Evolutionary conservation across 1,140 invertebrate species (phyloP), one percentile per base, ranked within the genome.

Genomic region (Heliconius eleuchia): DNA sequence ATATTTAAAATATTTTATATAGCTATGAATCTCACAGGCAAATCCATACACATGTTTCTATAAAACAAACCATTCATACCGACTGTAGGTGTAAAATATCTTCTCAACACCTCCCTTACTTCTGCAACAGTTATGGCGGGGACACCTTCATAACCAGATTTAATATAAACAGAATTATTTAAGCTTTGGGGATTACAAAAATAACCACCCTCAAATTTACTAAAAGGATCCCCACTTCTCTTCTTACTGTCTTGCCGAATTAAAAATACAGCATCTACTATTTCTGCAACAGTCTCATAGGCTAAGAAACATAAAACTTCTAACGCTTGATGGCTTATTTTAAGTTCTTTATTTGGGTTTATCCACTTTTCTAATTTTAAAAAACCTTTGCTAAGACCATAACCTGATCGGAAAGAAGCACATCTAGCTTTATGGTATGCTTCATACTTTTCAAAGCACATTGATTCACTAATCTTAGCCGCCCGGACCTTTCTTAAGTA

Each of bases 211-310:
- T 94, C 90, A 83, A 95, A 93, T 83, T 95, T 95, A 78, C 91
- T 95, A 76, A 95, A 92, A 0, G 96, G 96, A 88, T 97, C 95
- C 52, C 89, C 95, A 81, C 84, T 86, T 75, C 90, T 94, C 55
- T 95, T 95, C 79, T 95, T 95, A 77, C 89, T 90, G 86, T 97
- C 96, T 84, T 96, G 95, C 80, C 96, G 94, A 3, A 97, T 95
- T 72, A 97, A 83, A 76, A 97, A 95, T 18, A 96, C 96, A 79
- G 96, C 95, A 91, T 97, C 97, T 52, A 96, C 95, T 78, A 97
- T 95, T 87, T 97, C 96, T 34, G 96, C 96, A 4, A 97, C 96
- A 27, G 96, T 97, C 88, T 97, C 96, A 92, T 96, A 96, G 6
- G 96, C 96, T 80, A 97, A 91, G 86, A 97, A 97, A 80, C 95